Evolutionary conservation across 1,140 invertebrate species (phyloP), one percentile per base, ranked within the genome.

Genomic region (Aphis gossypii): DNA sequence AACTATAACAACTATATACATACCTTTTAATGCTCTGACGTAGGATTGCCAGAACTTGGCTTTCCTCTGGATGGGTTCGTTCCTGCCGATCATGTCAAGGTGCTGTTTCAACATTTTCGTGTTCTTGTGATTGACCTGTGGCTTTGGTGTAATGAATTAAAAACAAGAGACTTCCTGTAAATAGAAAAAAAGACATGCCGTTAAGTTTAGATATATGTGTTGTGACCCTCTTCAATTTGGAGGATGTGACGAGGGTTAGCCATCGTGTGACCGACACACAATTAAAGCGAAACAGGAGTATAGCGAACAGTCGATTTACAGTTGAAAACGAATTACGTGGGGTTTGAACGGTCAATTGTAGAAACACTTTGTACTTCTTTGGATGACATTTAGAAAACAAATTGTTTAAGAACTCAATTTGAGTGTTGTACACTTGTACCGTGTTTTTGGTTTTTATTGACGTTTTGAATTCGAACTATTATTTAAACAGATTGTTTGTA

Each of bases 31-130:
- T 95, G 97, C 98, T 95, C 97, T 97, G 95, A 98, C 97, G 95
- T 98, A 98, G 95, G 97, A 98, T 96, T 98, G 97, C 97, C 97
- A 98, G 96, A 98, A 98, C 96, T 97, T 98, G 95, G 97, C 98
- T 96, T 98, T 98, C 96, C 97, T 98, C 96, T 97, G 97, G 95
- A 98, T 97, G 95, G 97, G 97, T 96, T 98, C 98, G 95, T 98
- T 98, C 96, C 97, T 97, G 95, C 97, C 97, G 95, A 98, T 98
- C 97, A 98, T 98, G 96, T 98, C 97, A 96, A 98, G 97, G 96
- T 98, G 97, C 96, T 96, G 97, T 96, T 97, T 98, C 96, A 98
- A 97, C 97, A 98, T 97, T 96, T 96, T 96, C 94, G 95, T 94
- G 96, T 96, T 96, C 95, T 96, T 48, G 84, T 83, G 44, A 30